Conservation (phyloP, 1,140 invertebrate species). For the Pseudomyrmex dendroicus region DNA sequence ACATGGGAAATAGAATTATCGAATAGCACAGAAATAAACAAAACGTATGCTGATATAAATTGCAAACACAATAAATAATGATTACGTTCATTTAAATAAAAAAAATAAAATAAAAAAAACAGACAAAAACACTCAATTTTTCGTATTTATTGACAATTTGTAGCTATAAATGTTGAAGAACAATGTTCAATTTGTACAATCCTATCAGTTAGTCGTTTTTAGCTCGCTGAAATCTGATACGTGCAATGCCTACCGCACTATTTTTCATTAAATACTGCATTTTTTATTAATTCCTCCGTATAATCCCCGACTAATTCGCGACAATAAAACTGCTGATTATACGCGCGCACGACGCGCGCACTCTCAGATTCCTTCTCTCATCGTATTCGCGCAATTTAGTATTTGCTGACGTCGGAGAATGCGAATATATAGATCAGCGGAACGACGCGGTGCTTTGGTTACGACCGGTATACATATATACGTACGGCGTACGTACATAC, state of each 20-base stretch:
- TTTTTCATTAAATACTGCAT: background rate
- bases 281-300: slow-evolving; percentile 25
- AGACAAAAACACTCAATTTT: too few relatives aligned
- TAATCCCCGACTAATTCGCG: slow-evolving; percentile 8
- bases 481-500: background rate
- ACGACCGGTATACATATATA: background rate
- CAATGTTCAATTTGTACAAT: too few relatives aligned
- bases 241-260: too few relatives aligned
- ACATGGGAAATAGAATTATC: too few relatives aligned
- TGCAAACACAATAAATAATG: background rate
- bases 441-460: slow-evolving; percentile 34
- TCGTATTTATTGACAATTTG: too few relatives aligned
- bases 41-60: background rate
- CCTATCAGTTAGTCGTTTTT: too few relatives aligned
- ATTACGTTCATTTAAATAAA: too few relatives aligned
- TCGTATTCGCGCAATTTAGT: slow-evolving; percentile 19
- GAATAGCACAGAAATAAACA: background rate
- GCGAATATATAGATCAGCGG: slow-evolving; percentile 50
- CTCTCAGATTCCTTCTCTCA: slow-evolving; percentile 11
- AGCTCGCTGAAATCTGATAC: too few relatives aligned
- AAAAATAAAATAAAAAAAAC: too few relatives aligned
- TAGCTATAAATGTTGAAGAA: too few relatives aligned
- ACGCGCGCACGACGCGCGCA: background rate
- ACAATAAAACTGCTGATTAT: slow-evolving; percentile 27
- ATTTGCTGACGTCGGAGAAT: slow-evolving; percentile 40